Percentiles rank a stretch among this genome's conserved stretches.
Conservation (phyloP, 2,888 invertebrate genomes). For the Acronicta leporina region DNA sequence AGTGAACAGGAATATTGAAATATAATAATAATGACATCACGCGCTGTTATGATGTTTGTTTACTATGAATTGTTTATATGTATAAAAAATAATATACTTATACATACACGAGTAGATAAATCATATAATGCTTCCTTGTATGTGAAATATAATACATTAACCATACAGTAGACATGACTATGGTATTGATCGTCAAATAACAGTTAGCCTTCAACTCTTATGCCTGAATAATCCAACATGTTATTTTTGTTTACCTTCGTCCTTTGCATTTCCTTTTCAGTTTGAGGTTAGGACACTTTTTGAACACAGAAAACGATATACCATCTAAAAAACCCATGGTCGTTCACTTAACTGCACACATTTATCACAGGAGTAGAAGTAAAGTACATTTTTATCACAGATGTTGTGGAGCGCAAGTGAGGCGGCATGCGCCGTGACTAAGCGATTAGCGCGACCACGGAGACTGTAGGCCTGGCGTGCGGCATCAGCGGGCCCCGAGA, state of each 20-base stretch:
- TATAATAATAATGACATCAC: conserved; percentile 37
- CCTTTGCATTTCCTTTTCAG: conserved; percentile 67
- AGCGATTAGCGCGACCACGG: conserved; percentile 69
- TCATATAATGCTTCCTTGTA: conserved; percentile 8
- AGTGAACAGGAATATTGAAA: conserved; percentile 5
- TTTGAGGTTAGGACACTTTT: conserved; percentile 81
- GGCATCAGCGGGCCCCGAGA: conserved; percentile 50
- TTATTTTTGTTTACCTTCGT: conserved; percentile 67
- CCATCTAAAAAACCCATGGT: conserved; percentile 78
- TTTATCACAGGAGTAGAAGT: conserved; percentile 64
- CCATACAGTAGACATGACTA: conserved; percentile 6
- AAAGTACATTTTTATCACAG: conserved; percentile 66
- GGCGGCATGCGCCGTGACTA: conserved; percentile 76
- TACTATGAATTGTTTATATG: conserved; percentile 13
- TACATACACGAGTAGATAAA: not conserved
- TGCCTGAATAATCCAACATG: not conserved
- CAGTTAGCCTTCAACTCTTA: not conserved
- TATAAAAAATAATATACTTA: conserved; percentile 9
- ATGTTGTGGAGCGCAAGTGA: conserved; percentile 65
- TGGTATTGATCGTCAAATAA: conserved; percentile 3
- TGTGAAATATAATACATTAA: conserved; percentile 10
- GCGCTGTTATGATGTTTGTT: conserved; percentile 9
- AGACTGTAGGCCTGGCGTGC: conserved; percentile 49
- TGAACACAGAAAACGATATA: conserved; percentile 81
- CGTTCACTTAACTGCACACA: conserved; percentile 67